Base-by-base conservation (phyloP, 2,113 vertebrate genomes). In the Vanacampus margaritifer region DNA sequence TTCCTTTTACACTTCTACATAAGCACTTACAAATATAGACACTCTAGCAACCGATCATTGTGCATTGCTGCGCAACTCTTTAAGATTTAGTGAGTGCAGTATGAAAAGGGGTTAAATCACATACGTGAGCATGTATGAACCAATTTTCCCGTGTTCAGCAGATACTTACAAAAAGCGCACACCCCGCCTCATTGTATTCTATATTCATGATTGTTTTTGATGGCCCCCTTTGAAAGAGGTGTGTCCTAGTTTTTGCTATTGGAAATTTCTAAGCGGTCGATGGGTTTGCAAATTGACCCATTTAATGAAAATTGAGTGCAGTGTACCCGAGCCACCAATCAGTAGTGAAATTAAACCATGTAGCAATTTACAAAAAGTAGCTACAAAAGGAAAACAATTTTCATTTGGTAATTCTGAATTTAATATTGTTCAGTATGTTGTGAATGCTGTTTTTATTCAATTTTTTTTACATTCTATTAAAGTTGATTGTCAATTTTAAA, bases 401-500 rank as follows among this genome's bases (percentile, higher is more conserved):
- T 75, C n/a, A 75, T 79, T 63, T 78, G 24, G 82, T 84, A 63
- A 78, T 71, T 85, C n/a, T 74, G 62, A 86, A 82, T 76, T 50
- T 80, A 80, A 68, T 85, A 84, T 36, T 87, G 23, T 39, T 45
- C 41, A 45, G 8, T n/a, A 8, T 48, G 7, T 74, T 86, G 84
- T 84, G 74, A 85, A 79, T 90, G 88, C 71, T 83, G 89, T 82
- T 90, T 75, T 81, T 76, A 83, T 84, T 86, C 71, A 75, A 16
- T 78, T 84, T 84, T 77, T 82, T 84, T 72, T 78, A 80, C 68
- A 82, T 84, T 86, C 14, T 72, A 79, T 76, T 79, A 82, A 71
- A 93, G 86, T 75, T 93, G 91, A 91, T 84, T 95, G 92, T 95
- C 79, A 84, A 94, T 92, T 94, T 91, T 65, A 53, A 93, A 93